Conservation (phyloP, 2,797 vertebrate genomes). For the Enteromius paludinosus region DNA sequence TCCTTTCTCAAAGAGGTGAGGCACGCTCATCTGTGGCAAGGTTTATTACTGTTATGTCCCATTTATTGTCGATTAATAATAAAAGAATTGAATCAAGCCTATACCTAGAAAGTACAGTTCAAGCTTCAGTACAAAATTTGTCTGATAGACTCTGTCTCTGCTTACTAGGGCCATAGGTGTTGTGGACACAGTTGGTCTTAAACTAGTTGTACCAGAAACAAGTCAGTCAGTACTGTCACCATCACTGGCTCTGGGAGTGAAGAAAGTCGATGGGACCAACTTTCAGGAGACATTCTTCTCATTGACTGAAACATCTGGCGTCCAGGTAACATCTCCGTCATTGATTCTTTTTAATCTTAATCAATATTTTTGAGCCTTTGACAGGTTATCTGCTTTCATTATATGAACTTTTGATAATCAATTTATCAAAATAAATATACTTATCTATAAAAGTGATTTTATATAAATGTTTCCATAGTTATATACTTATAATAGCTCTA, state of each 20-base stretch:
- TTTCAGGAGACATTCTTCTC: conserved; percentile 83
- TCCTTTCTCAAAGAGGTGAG: conserved; percentile 82
- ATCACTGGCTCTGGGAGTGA: conserved; percentile 86
- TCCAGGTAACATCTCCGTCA: conserved; percentile 80
- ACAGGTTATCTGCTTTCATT: not conserved
- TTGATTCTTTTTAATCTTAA: not conserved
- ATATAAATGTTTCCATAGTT: too few relatives aligned
- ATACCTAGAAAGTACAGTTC: not conserved
- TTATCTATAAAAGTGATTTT: too few relatives aligned
- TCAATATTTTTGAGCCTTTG: not conserved
- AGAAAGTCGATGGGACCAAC: conserved; percentile 76
- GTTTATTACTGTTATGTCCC: not conserved
- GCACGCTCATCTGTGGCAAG: not conserved
- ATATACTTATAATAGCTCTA: too few relatives aligned
- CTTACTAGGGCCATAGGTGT: conserved; percentile 84
- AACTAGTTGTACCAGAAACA: conserved; percentile 78
- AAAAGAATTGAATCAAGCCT: not conserved
- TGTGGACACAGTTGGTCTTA: conserved; percentile 89
- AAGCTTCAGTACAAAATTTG: not conserved
- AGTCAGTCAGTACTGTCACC: conserved; percentile 74
- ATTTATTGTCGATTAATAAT: not conserved
- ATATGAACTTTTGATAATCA: not conserved
- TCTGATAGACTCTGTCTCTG: not conserved
- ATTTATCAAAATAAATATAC: not conserved
- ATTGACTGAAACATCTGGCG: conserved; percentile 77